A percentile compares a stretch with the other conserved stretches of the same genome.
Evolutionary conservation across 2,113 vertebrate genomes (phyloP).

Genomic region (Oncorhynchus mykiss): DNA sequence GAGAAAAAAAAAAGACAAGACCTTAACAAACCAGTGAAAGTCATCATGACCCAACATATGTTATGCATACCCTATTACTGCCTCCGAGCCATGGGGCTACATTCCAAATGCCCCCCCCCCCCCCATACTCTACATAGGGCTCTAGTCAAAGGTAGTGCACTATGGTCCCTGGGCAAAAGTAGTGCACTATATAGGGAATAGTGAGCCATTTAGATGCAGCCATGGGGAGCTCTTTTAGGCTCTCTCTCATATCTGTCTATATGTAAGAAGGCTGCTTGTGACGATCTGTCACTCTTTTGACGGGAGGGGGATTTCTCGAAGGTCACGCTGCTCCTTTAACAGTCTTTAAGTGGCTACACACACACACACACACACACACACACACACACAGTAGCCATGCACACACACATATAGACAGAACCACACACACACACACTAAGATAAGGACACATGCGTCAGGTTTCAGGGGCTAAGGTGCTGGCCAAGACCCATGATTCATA

Average conservation of each 20-base stretch:
- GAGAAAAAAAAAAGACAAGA: background rate
- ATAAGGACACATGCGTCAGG: conserved; percentile 34
- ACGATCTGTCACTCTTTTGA: conserved; percentile 20
- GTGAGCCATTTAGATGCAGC: too few relatives aligned
- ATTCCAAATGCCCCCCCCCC: too few relatives aligned
- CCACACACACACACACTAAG: conserved; percentile 5
- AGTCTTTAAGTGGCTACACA: conserved; percentile 41
- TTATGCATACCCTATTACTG: conserved; percentile 21
- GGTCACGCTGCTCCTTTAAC: conserved; percentile 57
- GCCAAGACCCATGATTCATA: conserved; percentile 17
- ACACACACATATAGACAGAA: background rate
- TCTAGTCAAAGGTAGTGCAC: too few relatives aligned
- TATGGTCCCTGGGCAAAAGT: too few relatives aligned
- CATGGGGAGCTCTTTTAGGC: background rate
- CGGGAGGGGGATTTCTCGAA: conserved; percentile 8
- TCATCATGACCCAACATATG: conserved; percentile 22
- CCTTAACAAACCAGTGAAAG: conserved; percentile 13
- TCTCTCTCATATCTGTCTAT: too few relatives aligned
- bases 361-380: conserved; percentile 8
- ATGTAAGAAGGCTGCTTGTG: conserved; percentile 17
- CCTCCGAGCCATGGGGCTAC: background rate
- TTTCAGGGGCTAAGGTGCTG: conserved; percentile 48
- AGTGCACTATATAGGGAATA: too few relatives aligned
- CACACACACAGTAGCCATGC: background rate
- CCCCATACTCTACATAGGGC: too few relatives aligned